Percentiles rank a stretch among this genome's conserved stretches.
Conservation (phyloP, 2,888 invertebrate species). For the Chromoteleia sp. region DNA sequence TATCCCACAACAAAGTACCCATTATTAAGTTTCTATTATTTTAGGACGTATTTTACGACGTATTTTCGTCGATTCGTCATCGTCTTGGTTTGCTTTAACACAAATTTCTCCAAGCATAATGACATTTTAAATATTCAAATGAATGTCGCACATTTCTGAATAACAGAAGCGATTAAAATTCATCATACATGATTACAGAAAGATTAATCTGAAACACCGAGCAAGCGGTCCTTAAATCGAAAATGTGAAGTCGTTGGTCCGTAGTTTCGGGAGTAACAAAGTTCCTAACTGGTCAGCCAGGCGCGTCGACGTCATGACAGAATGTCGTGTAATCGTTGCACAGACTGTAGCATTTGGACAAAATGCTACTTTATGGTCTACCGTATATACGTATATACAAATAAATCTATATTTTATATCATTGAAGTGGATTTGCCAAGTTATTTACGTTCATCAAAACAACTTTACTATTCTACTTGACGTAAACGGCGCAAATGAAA, state of each 20-base stretch:
- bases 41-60: too few species aligned
- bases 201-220: slow-evolving; percentile 35
- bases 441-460: slow-evolving; percentile 11
- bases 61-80: too few species aligned
- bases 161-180: slow-evolving; percentile 21
- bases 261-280: slow-evolving; percentile 66
- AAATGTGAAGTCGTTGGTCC: slow-evolving; percentile 64
- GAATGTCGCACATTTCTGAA: neutral
- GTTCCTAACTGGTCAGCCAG: slow-evolving; percentile 71
- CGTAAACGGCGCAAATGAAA: neutral
- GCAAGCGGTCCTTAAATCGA: slow-evolving; percentile 59
- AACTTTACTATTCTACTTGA: slow-evolving; percentile 1
- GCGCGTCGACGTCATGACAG: slow-evolving; percentile 73
- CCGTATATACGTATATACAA: neutral
- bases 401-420: slow-evolving; percentile 8
- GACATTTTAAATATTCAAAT: neutral
- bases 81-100: too few species aligned
- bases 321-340: slow-evolving; percentile 79
- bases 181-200: slow-evolving; percentile 17
- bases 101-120: too few species aligned
- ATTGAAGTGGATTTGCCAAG: slow-evolving; percentile 6
- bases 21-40: too few species aligned
- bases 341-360: slow-evolving; percentile 39
- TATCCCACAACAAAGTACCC: too few species aligned
- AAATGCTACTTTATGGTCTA: slow-evolving; percentile 17